These are phyloP conservation scores for Drosophila robusta DNA, from an alignment of 2,888 invertebrate genomes.

Conservation along the genomic window DNA sequence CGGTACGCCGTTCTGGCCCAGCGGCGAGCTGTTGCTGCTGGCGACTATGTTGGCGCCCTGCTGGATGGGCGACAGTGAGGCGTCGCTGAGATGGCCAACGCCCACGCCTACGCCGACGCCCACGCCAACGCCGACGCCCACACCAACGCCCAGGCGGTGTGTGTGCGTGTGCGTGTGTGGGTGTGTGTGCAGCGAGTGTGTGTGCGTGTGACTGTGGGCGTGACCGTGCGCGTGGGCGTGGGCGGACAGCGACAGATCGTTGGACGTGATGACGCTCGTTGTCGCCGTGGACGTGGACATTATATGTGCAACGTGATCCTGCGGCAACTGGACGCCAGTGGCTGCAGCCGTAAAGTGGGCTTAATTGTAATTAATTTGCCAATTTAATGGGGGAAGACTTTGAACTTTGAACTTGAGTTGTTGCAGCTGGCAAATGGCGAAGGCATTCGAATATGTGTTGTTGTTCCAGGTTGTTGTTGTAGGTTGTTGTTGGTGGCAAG, in stretches of 20 bases:
- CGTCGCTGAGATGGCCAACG: constrained; percentile 69
- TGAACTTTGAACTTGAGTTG: constrained; percentile 35
- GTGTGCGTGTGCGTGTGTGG: constrained; percentile 41
- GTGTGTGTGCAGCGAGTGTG: constrained; percentile 52
- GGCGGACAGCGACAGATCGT: constrained; percentile 79
- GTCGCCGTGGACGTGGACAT: constrained; percentile 83
- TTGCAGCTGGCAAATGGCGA: constrained; percentile 34
- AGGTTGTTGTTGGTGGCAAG: constrained; percentile 49
- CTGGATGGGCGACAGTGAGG: constrained; percentile 71
- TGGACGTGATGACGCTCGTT: constrained; percentile 83
- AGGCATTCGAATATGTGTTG: constrained; percentile 35
- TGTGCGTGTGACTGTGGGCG: constrained; percentile 58
- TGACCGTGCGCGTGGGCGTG: constrained; percentile 58
- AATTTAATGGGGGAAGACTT: constrained; percentile 21
- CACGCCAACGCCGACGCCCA: constrained; percentile 62
- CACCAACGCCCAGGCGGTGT: constrained; percentile 56
- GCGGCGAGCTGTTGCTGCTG: constrained; percentile 75
- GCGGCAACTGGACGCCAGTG: background rate
- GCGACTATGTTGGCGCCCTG: constrained; percentile 72
- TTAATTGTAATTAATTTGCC: constrained; percentile 24
- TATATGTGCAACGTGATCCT: constrained; percentile 43
- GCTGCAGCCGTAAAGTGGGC: constrained; percentile 22
- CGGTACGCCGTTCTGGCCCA: constrained; percentile 81
- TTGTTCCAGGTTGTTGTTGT: constrained; percentile 10
- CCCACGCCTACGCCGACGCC: constrained; percentile 54